Evolutionary conservation across 2,113 vertebrate genomes (phyloP).

Genomic region (Turnix velox): DNA sequence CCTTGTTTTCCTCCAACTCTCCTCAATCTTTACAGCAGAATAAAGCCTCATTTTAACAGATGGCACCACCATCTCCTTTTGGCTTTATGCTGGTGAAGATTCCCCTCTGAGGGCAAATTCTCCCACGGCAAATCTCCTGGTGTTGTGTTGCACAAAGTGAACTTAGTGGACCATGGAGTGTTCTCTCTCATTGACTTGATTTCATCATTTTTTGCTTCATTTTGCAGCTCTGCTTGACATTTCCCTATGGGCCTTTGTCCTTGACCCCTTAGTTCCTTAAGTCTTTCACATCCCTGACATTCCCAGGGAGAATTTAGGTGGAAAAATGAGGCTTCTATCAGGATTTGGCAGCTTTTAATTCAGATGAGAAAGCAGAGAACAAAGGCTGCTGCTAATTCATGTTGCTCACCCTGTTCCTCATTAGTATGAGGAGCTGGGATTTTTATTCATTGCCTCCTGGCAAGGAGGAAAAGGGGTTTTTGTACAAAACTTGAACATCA

Average conservation of each 20-base stretch:
- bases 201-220: constrained; percentile 42
- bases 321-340: constrained; percentile 30
- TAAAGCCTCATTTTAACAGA: neutral
- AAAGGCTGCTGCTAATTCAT: constrained; percentile 51
- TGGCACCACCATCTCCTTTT: neutral
- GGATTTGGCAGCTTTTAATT: constrained; percentile 43
- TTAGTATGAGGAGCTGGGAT: constrained; percentile 38
- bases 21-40: neutral
- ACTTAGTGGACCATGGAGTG: neutral
- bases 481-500: neutral
- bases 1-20: neutral
- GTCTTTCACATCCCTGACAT: neutral
- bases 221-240: constrained; percentile 30
- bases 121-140: constrained; percentile 4
- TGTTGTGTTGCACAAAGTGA: neutral
- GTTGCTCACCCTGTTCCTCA: constrained; percentile 43
- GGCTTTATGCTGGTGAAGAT: constrained; percentile 16
- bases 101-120: constrained; percentile 3
- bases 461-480: constrained; percentile 17
- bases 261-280: constrained; percentile 14
- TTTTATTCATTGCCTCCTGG: constrained; percentile 53
- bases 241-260: constrained; percentile 2
- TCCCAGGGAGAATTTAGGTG: constrained; percentile 20
- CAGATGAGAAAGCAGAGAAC: constrained; percentile 19
- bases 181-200: constrained; percentile 23